Evolutionary conservation across 2,113 vertebrate species (phyloP).

Genomic region (Alligator mississippiensis): DNA sequence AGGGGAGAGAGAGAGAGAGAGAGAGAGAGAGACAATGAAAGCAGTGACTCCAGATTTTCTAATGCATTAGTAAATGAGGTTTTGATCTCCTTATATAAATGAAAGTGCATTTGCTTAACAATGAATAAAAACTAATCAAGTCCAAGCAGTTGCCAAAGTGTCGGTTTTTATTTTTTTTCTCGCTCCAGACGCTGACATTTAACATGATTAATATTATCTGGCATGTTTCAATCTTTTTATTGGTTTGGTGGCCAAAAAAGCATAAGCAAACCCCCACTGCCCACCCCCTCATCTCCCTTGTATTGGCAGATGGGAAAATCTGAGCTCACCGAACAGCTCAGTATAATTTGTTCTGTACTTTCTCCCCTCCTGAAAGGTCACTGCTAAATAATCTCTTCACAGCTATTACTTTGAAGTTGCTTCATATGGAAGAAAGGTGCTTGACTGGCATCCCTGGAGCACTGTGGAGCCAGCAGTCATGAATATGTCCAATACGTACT

Average conservation of each 20-base stretch:
- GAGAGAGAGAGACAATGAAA: rapidly evolving
- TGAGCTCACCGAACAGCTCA: constrained; percentile 19
- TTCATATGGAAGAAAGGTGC: not conserved
- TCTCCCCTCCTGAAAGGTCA: constrained; percentile 1
- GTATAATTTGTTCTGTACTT: constrained; percentile 5
- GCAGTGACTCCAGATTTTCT: not conserved
- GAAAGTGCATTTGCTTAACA: not conserved
- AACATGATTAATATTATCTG: constrained; percentile 59
- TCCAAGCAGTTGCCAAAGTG: rapidly evolving
- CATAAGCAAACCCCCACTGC: not conserved
- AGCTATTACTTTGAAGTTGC: not conserved
- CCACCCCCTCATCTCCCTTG: constrained; percentile 53
- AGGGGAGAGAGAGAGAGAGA: not conserved
- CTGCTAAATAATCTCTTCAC: constrained; percentile 37
- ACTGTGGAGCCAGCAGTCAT: rapidly evolving
- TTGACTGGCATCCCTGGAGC: rapidly evolving
- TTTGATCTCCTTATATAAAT: constrained; percentile 59
- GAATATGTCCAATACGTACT: not conserved
- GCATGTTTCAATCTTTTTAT: constrained; percentile 51
- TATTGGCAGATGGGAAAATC: constrained; percentile 53
- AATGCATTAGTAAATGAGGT: constrained; percentile 32
- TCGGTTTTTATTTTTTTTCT: not conserved
- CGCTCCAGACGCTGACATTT: constrained; percentile 41
- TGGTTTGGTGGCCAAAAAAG: constrained; percentile 33
- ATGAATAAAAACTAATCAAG: not conserved